Conservation (phyloP, 2,888 invertebrate genomes). For the Acanthosepion pharaonis region DNA sequence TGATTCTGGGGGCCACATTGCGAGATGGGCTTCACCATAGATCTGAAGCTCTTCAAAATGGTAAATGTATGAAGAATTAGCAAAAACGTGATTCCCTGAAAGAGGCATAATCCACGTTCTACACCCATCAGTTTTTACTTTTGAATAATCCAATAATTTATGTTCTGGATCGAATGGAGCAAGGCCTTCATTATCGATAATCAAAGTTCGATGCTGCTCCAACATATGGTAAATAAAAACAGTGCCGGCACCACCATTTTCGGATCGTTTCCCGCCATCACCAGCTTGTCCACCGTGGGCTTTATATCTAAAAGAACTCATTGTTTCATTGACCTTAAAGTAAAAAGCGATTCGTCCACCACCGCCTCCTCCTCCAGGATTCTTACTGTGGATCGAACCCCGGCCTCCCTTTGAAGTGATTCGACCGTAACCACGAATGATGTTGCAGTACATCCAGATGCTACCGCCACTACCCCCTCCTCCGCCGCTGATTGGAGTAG, state of each 20-base stretch:
- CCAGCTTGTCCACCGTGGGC: constrained; percentile 59
- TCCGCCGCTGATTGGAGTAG: constrained; percentile 50
- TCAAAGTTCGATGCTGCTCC: constrained; percentile 60
- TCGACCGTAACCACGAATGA: constrained; percentile 63
- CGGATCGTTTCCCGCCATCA: constrained; percentile 50
- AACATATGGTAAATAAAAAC: constrained; percentile 61
- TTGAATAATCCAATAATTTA: constrained; percentile 57
- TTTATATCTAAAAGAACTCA: constrained; percentile 60
- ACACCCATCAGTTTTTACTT: constrained; percentile 59
- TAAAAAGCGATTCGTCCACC: constrained; percentile 66
- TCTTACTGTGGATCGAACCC: constrained; percentile 51
- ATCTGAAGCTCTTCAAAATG: constrained; percentile 62
- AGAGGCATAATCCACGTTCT: constrained; percentile 62
- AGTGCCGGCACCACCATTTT: constrained; percentile 63
- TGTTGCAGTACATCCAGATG: constrained; percentile 63
- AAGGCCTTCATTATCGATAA: constrained; percentile 60
- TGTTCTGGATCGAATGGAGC: constrained; percentile 55
- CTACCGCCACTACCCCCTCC: constrained; percentile 67
- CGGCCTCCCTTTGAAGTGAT: constrained; percentile 63
- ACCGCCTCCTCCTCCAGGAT: constrained; percentile 62
- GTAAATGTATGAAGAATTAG: constrained; percentile 55
- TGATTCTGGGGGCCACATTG: constrained; percentile 57
- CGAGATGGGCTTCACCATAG: constrained; percentile 61
- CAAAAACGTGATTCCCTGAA: constrained; percentile 59
- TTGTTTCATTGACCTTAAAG: constrained; percentile 62